A percentile compares a stretch with the other conserved stretches of the same genome.
Conservation (phyloP, 1,140 invertebrate species). For the Pachypeltis micranthus region DNA sequence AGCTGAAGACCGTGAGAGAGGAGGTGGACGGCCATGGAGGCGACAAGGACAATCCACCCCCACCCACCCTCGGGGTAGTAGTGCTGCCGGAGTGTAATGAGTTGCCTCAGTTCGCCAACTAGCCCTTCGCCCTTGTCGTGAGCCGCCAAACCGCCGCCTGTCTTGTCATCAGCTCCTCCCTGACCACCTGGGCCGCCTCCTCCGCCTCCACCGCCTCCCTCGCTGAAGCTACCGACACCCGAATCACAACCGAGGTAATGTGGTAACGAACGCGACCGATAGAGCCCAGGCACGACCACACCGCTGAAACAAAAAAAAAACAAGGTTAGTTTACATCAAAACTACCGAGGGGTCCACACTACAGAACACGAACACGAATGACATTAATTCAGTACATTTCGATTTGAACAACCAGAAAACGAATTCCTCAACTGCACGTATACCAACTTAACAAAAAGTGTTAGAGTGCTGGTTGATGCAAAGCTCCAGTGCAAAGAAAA, state of each 20-base stretch:
- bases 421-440: too few species aligned
- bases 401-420: too few species aligned
- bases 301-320: constrained; percentile 25
- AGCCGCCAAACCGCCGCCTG: constrained; percentile 19
- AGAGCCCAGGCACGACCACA: constrained; percentile 31
- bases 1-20: constrained; percentile 50
- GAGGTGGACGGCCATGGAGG: constrained; percentile 47
- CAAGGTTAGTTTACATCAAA: not conserved
- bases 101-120: constrained; percentile 39
- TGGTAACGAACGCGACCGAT: constrained; percentile 36
- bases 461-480: too few species aligned
- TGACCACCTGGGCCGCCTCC: too few species aligned
- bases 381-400: too few species aligned
- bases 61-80: constrained; percentile 65
- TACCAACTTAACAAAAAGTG: too few species aligned
- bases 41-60: constrained; percentile 54
- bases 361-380: not conserved
- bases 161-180: constrained; percentile 30
- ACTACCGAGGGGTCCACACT: too few species aligned
- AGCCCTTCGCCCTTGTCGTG: constrained; percentile 17
- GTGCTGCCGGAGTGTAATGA: constrained; percentile 51
- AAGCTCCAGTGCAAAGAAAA: too few species aligned
- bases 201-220: constrained; percentile 31
- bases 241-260: constrained; percentile 33
- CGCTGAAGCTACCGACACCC: constrained; percentile 35